Conservation (phyloP, 2,113 vertebrate species). For the Cyanoliseus patagonus region DNA sequence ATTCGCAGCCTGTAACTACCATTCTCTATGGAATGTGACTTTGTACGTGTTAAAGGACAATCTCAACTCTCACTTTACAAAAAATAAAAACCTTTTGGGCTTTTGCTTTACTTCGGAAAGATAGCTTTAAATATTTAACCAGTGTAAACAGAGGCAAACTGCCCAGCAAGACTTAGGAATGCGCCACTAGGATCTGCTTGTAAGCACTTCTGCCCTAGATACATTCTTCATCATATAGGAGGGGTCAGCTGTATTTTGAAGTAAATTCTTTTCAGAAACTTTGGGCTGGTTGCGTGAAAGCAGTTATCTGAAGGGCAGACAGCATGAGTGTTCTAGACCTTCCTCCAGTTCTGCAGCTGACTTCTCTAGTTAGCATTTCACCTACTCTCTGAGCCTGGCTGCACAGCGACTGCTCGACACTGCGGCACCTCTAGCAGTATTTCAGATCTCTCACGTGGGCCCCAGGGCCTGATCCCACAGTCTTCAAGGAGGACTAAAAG, state of each 20-base stretch:
- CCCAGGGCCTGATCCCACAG: not conserved
- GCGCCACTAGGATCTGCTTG: not conserved
- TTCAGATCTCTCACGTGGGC: rapidly evolving
- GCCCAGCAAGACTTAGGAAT: not conserved
- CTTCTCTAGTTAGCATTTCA: not conserved
- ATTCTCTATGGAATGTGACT: not conserved
- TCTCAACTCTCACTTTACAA: not conserved
- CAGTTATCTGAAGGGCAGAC: not conserved
- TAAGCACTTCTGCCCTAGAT: not conserved
- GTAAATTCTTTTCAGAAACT: not conserved
- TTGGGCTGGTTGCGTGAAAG: not conserved
- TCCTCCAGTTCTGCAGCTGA: not conserved
- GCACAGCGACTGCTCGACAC: not conserved
- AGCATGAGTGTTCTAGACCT: not conserved
- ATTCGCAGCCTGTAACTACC: not conserved
- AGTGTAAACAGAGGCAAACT: slow-evolving; percentile 35
- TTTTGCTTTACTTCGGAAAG: slow-evolving; percentile 36
- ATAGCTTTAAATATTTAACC: slow-evolving; percentile 24
- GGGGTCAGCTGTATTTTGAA: not conserved
- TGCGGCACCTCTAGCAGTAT: not conserved
- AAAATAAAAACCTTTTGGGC: not conserved
- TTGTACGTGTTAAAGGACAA: not conserved
- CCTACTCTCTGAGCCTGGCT: not conserved
- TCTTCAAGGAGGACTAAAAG: not conserved
- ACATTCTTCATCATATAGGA: not conserved